These are phyloP conservation scores for Drosophila putrida DNA, from an alignment of 2,888 invertebrate species.

Conservation along the genomic window DNA sequence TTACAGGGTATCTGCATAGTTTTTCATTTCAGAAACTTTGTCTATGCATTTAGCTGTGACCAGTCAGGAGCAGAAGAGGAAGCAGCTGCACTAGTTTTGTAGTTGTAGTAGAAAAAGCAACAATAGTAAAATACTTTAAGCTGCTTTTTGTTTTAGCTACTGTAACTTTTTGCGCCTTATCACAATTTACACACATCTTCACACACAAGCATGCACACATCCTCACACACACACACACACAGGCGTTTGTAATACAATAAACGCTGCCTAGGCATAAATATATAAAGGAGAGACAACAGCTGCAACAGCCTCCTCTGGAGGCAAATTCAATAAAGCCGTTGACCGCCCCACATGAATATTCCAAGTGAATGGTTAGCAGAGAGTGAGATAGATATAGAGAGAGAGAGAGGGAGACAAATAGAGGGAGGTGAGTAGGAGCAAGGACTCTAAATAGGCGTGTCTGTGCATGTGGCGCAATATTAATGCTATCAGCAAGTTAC, in stretches of 20 bases:
- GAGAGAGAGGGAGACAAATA: not conserved
- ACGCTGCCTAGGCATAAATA: constrained; percentile 1
- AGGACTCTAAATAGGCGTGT: constrained; percentile 32
- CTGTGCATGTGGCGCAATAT: constrained; percentile 57
- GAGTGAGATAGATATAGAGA: not conserved
- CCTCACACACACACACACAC: constrained; percentile 14
- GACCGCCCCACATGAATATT: constrained; percentile 56
- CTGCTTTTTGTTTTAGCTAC: constrained; percentile 54
- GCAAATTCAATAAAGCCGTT: constrained; percentile 68
- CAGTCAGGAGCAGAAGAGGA: constrained; percentile 8
- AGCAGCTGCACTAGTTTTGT: constrained; percentile 3
- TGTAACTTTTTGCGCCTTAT: constrained; percentile 48
- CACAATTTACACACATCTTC: constrained; percentile 27
- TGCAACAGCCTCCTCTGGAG: constrained; percentile 40
- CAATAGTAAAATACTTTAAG: constrained; percentile 52
- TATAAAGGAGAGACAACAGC: constrained; percentile 47
- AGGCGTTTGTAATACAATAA: constrained; percentile 30
- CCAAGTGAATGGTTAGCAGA: constrained; percentile 33
- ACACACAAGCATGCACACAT: constrained; percentile 11
- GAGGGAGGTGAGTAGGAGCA: too few species aligned
- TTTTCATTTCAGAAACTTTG: not conserved
- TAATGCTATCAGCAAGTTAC: constrained; percentile 51
- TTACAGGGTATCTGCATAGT: constrained; percentile 23
- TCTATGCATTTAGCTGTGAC: constrained; percentile 12
- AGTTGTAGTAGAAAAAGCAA: constrained; percentile 4